Percentiles rank a stretch among this genome's conserved stretches.
Conservation (phyloP, 2,113 vertebrate genomes). For the Hypanus sabinus region DNA sequence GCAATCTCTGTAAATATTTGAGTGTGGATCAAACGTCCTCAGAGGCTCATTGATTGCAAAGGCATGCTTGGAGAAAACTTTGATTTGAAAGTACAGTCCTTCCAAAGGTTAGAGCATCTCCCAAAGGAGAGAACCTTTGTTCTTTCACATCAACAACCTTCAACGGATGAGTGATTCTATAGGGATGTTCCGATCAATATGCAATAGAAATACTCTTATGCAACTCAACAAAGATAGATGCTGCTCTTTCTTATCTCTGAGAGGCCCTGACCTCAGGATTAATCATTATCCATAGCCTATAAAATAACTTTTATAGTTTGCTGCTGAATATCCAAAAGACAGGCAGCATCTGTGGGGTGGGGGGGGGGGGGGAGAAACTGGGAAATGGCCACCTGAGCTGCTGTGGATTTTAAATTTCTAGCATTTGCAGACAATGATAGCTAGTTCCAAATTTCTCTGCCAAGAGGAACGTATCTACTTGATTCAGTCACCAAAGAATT, state of each 20-base stretch:
- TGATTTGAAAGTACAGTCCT: neutral
- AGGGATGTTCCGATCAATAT: neutral
- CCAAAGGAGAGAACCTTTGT: neutral
- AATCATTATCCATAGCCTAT: neutral
- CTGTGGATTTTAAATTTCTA: too few species aligned
- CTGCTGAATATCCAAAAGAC: neutral
- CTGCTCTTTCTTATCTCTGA: neutral
- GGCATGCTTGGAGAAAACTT: neutral
- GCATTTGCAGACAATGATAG: too few species aligned
- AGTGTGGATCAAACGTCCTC: neutral
- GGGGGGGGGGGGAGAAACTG: too few species aligned
- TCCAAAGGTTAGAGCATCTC: neutral
- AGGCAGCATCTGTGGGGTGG: too few species aligned
- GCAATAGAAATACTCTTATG: neutral
- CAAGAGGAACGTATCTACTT: too few species aligned
- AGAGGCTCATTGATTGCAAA: neutral
- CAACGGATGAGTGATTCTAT: neutral
- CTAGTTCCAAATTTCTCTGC: too few species aligned
- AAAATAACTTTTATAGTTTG: neutral
- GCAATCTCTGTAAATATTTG: neutral
- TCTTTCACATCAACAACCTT: conserved; percentile 4
- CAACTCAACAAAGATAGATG: neutral
- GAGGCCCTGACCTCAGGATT: neutral
- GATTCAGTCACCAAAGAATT: too few species aligned
- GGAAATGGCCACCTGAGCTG: too few species aligned